Conservation (phyloP, 2,888 invertebrate species). For the Lagria hirta region DNA sequence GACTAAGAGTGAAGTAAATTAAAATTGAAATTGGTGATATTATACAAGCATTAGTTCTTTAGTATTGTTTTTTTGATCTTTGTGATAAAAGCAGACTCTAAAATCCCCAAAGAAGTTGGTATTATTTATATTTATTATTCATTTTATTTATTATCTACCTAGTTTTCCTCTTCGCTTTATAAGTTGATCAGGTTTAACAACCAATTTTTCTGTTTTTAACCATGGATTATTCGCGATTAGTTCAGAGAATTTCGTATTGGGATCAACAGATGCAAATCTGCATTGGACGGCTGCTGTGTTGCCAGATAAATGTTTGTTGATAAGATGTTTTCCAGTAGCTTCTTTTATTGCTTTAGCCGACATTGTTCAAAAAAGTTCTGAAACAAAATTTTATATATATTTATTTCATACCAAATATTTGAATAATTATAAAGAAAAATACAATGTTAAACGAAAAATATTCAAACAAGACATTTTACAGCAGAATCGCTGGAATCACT, state of each 20-base stretch:
- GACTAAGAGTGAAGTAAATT: too few species aligned
- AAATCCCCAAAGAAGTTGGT: too few species aligned
- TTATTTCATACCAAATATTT: background rate
- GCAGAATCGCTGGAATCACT: background rate
- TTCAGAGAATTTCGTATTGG: slow-evolving; percentile 75
- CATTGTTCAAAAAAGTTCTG: slow-evolving; percentile 63
- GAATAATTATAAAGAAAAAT: background rate
- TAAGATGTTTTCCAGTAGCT: slow-evolving; percentile 89
- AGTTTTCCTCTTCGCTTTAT: slow-evolving; percentile 98
- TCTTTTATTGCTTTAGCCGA: slow-evolving; percentile 96
- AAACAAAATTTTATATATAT: too few species aligned
- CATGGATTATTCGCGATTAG: slow-evolving; percentile 79
- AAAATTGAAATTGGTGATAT: too few species aligned
- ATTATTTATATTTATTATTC: too few species aligned
- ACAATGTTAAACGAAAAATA: too few species aligned
- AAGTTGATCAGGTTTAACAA: slow-evolving; percentile 99
- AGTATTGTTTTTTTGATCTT: too few species aligned
- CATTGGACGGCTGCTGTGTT: slow-evolving; percentile 71
- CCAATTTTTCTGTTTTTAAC: slow-evolving; percentile 82
- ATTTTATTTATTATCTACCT: slow-evolving; percentile 54
- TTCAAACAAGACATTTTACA: too few species aligned
- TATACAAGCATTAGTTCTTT: too few species aligned
- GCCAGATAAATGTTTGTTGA: slow-evolving; percentile 75
- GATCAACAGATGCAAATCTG: slow-evolving; percentile 78
- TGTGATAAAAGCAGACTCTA: too few species aligned